Conservation (phyloP, 37 sponge, comb jelly and placozoan species). For the Eunapius fragilis region DNA sequence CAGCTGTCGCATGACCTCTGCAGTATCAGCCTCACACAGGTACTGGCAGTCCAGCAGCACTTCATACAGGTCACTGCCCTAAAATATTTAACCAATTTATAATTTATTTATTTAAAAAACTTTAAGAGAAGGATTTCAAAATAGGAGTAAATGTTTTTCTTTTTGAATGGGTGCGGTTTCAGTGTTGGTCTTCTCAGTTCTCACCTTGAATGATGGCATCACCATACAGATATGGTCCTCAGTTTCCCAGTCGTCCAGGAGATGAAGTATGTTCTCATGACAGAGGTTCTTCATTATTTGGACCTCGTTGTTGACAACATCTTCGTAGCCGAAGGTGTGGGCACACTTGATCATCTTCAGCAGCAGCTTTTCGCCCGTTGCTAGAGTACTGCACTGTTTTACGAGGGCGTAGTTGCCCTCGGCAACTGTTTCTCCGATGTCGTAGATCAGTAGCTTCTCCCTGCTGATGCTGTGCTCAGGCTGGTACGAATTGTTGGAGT, state of each 20-base stretch:
- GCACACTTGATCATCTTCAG: conserved; percentile 70
- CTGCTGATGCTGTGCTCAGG: background rate
- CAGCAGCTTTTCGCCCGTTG: conserved; percentile 21
- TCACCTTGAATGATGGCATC: conserved; percentile 8
- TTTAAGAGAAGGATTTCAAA: background rate
- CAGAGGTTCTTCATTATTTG: conserved; percentile 56
- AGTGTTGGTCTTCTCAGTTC: background rate
- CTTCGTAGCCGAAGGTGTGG: conserved; percentile 61
- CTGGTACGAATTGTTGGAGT: background rate
- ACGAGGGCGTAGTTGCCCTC: conserved; percentile 60
- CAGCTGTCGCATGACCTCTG: conserved; percentile 60
- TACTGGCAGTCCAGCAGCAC: conserved; percentile 64
- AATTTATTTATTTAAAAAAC: too few species aligned
- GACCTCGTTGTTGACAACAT: conserved; percentile 59
- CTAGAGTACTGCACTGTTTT: conserved; percentile 20
- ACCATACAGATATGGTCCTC: conserved; percentile 43
- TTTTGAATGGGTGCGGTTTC: background rate
- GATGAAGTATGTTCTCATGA: conserved; percentile 71
- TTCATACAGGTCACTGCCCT: conserved; percentile 85
- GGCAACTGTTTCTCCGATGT: conserved; percentile 23
- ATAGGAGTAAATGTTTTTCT: too few species aligned
- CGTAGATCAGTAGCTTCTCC: conserved; percentile 22
- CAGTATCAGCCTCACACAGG: conserved; percentile 56
- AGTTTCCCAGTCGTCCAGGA: conserved; percentile 71
- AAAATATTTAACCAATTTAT: too few species aligned